Percentiles rank a stretch among this genome's conserved stretches.
These are phyloP conservation scores for Scaptomyza tumidula DNA, from an alignment of 2,888 invertebrate species.

Conservation along the genomic window DNA sequence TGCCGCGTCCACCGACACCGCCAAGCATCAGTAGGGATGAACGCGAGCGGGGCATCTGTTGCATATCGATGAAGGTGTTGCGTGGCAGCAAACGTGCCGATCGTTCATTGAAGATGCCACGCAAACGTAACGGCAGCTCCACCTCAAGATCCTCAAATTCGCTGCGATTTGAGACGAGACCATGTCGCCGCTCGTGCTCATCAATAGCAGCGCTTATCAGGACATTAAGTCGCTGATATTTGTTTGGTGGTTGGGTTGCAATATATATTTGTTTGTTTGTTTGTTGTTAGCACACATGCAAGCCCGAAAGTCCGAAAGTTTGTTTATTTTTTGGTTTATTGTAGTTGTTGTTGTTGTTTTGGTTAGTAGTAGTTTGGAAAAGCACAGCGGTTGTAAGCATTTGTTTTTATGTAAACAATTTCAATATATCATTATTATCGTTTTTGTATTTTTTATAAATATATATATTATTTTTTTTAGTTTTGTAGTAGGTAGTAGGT, in stretches of 20 bases:
- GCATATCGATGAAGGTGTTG: slow-evolving; percentile 85
- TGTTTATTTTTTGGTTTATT: not conserved
- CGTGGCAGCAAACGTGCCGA: slow-evolving; percentile 76
- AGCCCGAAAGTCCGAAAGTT: slow-evolving; percentile 40
- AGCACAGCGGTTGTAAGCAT: slow-evolving; percentile 72
- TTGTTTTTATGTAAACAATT: slow-evolving; percentile 35
- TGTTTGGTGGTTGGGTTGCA: not conserved
- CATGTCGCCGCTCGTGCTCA: slow-evolving; percentile 65
- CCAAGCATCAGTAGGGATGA: slow-evolving; percentile 85
- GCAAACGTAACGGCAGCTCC: slow-evolving; percentile 81
- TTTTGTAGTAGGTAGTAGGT: slow-evolving; percentile 71
- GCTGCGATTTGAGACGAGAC: slow-evolving; percentile 67
- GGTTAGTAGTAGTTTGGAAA: slow-evolving; percentile 65
- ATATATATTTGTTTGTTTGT: slow-evolving; percentile 29
- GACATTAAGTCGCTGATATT: slow-evolving; percentile 68
- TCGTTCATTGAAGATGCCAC: slow-evolving; percentile 76
- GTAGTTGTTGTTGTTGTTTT: slow-evolving; percentile 37
- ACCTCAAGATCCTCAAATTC: slow-evolving; percentile 81
- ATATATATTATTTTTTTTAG: slow-evolving; percentile 45
- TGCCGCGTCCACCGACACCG: slow-evolving; percentile 58
- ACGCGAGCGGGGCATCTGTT: slow-evolving; percentile 85
- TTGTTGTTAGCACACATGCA: slow-evolving; percentile 79
- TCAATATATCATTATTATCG: slow-evolving; percentile 40
- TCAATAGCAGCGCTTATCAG: slow-evolving; percentile 69
- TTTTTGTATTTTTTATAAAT: slow-evolving; percentile 22